Conservation (phyloP, 2,113 vertebrate species). For the Nymphicus hollandicus region DNA sequence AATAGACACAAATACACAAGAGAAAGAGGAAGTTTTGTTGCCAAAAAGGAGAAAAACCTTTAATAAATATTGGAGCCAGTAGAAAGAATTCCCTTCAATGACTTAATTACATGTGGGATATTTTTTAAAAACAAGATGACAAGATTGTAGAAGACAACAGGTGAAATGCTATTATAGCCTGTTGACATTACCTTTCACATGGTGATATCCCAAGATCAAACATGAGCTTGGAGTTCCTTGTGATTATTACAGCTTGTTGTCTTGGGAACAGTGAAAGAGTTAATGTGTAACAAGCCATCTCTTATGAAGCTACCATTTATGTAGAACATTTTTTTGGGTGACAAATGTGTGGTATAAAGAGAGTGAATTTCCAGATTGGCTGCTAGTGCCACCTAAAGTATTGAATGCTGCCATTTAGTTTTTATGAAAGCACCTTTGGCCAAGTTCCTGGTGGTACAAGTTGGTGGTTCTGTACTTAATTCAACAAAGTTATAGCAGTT, state of each 20-base stretch:
- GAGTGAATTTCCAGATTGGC: background rate
- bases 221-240: background rate
- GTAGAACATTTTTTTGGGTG: background rate
- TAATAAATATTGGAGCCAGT: background rate
- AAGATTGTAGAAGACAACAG: background rate
- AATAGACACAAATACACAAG: background rate
- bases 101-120: background rate
- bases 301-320: background rate
- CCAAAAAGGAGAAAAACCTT: background rate
- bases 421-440: background rate
- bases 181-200: background rate
- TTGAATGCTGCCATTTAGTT: background rate
- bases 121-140: background rate
- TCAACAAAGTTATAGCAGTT: background rate
- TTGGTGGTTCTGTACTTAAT: background rate
- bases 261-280: background rate
- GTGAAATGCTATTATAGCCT: background rate
- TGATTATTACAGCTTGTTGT: background rate
- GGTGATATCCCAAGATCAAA: background rate
- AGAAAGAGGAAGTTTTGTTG: background rate
- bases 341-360: background rate
- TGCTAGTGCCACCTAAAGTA: background rate
- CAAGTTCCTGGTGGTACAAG: background rate
- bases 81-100: background rate
- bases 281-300: background rate